These are phyloP conservation scores for Quadriops clusia DNA, from an alignment of 2,888 invertebrate genomes.

Conservation along the genomic window DNA sequence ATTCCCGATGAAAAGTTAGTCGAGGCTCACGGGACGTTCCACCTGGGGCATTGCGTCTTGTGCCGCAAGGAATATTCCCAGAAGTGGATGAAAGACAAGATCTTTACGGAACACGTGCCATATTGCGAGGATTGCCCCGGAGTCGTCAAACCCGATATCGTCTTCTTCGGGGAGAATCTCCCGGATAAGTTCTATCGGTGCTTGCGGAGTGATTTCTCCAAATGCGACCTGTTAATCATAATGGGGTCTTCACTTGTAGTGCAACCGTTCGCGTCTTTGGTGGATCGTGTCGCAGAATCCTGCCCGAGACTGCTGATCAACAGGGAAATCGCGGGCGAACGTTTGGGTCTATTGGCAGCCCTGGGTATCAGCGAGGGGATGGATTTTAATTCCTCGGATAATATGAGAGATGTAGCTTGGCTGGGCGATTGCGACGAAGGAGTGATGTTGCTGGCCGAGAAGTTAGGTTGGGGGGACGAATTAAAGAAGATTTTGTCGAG, in stretches of 20 bases:
- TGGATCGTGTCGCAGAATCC: slow-evolving; percentile 58
- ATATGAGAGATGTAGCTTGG: slow-evolving; percentile 64
- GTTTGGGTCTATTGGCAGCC: slow-evolving; percentile 29
- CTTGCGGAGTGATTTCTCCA: slow-evolving; percentile 60
- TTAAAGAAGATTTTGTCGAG: slow-evolving; percentile 16
- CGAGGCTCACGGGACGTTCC: slow-evolving; percentile 92
- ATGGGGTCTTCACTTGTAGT: slow-evolving; percentile 93
- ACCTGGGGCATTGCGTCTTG: slow-evolving; percentile 71
- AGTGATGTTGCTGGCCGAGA: slow-evolving; percentile 57
- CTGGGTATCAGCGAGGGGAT: slow-evolving; percentile 46
- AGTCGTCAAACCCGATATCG: slow-evolving; percentile 88
- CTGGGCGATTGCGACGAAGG: slow-evolving; percentile 78
- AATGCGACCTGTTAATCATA: slow-evolving; percentile 84
- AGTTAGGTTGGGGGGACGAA: slow-evolving; percentile 62
- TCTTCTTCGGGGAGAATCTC: slow-evolving; percentile 89
- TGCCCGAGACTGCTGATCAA: slow-evolving; percentile 82
- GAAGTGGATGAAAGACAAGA: slow-evolving; percentile 78
- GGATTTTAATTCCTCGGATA: slow-evolving; percentile 52
- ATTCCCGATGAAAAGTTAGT: slow-evolving; percentile 75
- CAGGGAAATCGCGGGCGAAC: slow-evolving; percentile 58
- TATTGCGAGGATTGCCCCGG: slow-evolving; percentile 62
- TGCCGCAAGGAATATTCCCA: slow-evolving; percentile 63
- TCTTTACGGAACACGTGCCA: slow-evolving; percentile 62
- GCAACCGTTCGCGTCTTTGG: slow-evolving; percentile 85
- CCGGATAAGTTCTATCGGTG: slow-evolving; percentile 64